Evolutionary conservation across 2,797 vertebrate genomes (phyloP).

Genomic region (Lutjanus argentimaculatus): DNA sequence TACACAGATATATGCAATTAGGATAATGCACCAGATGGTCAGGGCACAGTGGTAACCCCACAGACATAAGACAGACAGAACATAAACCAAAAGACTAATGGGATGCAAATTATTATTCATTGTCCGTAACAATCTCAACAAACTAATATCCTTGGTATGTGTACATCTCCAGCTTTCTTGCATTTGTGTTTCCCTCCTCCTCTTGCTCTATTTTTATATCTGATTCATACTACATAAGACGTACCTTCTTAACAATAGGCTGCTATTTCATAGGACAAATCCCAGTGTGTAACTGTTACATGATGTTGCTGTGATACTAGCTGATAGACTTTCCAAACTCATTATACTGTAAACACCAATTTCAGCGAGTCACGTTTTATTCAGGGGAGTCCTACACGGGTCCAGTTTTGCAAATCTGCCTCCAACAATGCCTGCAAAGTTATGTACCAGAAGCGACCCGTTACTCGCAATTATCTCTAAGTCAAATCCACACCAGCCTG

Average conservation of each 20-base stretch:
- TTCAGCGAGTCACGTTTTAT: too few species aligned
- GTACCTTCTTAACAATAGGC: neutral
- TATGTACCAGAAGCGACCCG: too few species aligned
- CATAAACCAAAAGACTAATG: neutral
- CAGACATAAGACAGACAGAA: neutral
- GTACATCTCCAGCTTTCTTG: neutral
- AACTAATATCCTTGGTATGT: neutral
- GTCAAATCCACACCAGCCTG: too few species aligned
- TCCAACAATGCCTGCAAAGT: too few species aligned
- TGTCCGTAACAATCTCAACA: neutral
- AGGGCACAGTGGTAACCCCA: too few species aligned
- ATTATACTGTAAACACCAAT: too few species aligned
- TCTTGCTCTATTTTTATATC: neutral
- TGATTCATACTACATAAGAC: neutral
- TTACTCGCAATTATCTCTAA: too few species aligned
- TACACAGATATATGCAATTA: too few species aligned
- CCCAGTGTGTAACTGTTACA: neutral
- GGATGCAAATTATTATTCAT: neutral
- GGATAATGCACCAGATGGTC: too few species aligned
- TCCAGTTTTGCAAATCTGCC: too few species aligned
- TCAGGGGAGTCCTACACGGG: too few species aligned
- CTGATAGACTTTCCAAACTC: too few species aligned
- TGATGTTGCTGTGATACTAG: neutral
- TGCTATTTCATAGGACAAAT: neutral
- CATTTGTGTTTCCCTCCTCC: neutral